A percentile compares a stretch with the other conserved stretches of the same genome.
phyloP scores from a whole-genome alignment of 2,113 vertebrate species.

The Phaethon lepturus region DNA sequence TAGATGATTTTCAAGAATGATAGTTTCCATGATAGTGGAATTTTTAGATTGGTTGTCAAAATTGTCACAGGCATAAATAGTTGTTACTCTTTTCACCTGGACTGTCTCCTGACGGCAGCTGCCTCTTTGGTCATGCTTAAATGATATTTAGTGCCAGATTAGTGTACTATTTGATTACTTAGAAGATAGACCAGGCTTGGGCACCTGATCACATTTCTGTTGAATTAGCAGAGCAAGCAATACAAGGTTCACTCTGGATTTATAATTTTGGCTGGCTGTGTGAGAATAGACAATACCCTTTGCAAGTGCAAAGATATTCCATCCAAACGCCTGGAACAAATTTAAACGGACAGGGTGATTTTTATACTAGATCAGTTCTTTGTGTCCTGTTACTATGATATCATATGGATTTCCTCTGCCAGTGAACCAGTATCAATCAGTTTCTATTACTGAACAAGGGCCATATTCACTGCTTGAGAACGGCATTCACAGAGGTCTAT shows the following conservation, averaged over 20 bases:
- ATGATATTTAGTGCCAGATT: neutral
- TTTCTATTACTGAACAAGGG: neutral
- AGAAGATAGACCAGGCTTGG: neutral
- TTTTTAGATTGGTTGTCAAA: neutral
- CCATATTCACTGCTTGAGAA: neutral
- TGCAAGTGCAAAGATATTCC: neutral
- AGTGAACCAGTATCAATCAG: neutral
- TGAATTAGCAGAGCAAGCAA: constrained; percentile 5
- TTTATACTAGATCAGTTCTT: constrained; percentile 3
- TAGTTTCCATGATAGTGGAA: neutral
- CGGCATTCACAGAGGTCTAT: neutral
- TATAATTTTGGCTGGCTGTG: neutral
- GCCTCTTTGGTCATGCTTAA: neutral
- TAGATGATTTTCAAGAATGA: neutral
- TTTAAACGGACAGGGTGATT: neutral
- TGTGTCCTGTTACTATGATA: neutral
- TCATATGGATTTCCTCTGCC: neutral
- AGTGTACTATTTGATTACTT: neutral
- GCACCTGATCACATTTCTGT: neutral
- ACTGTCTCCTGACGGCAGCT: neutral
- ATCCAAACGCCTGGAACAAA: neutral
- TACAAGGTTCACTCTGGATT: neutral
- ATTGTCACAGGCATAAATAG: neutral
- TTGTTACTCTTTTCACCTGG: neutral
- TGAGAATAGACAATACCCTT: neutral